Evolutionary conservation across 2,888 invertebrate species (phyloP).

Genomic region (Acanthosoma haemorrhoidale): DNA sequence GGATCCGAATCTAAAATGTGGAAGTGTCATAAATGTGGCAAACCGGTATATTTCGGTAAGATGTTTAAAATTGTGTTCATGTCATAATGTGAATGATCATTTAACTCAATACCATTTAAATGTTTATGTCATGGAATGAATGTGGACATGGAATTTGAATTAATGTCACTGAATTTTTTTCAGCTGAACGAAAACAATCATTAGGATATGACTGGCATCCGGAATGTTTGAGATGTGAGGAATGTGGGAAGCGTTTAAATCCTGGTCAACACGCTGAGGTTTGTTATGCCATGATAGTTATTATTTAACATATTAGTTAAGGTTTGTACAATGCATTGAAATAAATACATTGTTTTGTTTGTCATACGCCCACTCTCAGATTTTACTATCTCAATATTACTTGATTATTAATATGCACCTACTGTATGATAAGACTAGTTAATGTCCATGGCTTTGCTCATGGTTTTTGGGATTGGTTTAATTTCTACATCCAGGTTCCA

Average conservation of each 20-base stretch:
- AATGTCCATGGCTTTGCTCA: background rate
- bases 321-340: background rate
- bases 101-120: background rate
- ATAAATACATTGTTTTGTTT: background rate
- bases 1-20: slow-evolving; percentile 54
- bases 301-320: background rate
- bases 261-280: slow-evolving; percentile 81
- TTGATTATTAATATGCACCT: too few relatives aligned
- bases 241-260: slow-evolving; percentile 73
- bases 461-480: too few relatives aligned
- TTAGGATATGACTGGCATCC: slow-evolving; percentile 83
- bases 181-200: slow-evolving; percentile 81
- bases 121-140: background rate
- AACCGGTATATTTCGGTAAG: slow-evolving; percentile 73
- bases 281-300: slow-evolving; percentile 31
- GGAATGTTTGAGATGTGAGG: slow-evolving; percentile 73
- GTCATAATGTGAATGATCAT: background rate
- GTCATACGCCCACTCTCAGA: background rate
- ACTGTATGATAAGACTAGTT: background rate
- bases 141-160: background rate
- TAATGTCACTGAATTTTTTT: background rate
- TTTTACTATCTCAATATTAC: too few relatives aligned
- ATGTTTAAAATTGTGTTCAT: slow-evolving; percentile 26
- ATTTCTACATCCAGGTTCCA: too few relatives aligned
- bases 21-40: slow-evolving; percentile 77